Evolutionary conservation across 2,113 vertebrate species (phyloP), one percentile per base, ranked within the genome.

Genomic region (Corydoras maculifer): DNA sequence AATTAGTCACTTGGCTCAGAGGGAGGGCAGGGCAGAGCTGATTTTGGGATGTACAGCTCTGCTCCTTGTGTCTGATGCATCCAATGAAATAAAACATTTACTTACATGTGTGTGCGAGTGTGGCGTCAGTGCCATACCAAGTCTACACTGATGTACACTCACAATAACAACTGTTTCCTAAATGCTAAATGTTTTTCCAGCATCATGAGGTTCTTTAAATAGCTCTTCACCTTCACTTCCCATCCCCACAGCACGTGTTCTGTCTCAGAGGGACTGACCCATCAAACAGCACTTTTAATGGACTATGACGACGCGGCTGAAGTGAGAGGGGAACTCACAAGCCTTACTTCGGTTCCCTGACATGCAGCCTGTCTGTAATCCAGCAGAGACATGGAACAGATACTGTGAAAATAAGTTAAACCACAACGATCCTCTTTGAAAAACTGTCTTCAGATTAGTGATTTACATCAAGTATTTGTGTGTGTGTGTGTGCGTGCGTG

Each of bases 41-140:
- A 12, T 8, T 12, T 50, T 32, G 64, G 43, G 79, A 87, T 83
- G 86, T 83, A 84, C 54, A 62, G 68, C 55, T 60, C 0, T 25
- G 72, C 82, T 82, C 74, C 55, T 57, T 73, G 65, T 74, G 74
- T 74, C 7, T 63, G 68, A 66, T 79, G 72, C 62, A 71, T 75
- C 70, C 79, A 68, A 68, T 69, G 63, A 74, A 81, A 69, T 43
- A 60, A 61, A 67, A 9, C 3, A 62, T 77, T 74, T 77, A 81
- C 78, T 72, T 82, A 51, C 35, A 43, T 43, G 35, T 43, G 35
- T 43, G 18, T 25, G 18, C 35, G 7, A 5, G 35, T 43, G 35
- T 43, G 35, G 35, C 35, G 7, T 43, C 35, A 43, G 35, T 8
- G 7, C 7, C 35, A 43, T 2, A 43, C 7, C 35, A 43, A 43